Evolutionary conservation across 2,888 invertebrate genomes (phyloP).

Genomic region (Brachyptera risi): DNA sequence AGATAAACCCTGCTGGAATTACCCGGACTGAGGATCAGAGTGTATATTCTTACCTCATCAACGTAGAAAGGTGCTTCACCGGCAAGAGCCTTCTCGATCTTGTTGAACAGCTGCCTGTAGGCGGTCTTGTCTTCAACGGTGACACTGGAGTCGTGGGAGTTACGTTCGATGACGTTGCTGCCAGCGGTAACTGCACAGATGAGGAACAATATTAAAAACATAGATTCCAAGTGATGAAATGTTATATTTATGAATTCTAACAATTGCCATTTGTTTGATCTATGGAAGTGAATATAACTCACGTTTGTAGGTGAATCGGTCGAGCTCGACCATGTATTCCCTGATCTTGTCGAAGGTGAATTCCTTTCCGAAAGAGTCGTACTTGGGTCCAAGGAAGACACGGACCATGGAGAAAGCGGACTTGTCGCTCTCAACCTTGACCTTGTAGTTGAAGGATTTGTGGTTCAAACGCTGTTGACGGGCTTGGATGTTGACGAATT

Average conservation of each 20-base stretch:
- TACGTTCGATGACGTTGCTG: conserved; percentile 62
- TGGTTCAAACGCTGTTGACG: conserved; percentile 62
- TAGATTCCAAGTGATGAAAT: conserved; percentile 34
- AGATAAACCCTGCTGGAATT: no score
- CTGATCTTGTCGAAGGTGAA: conserved; percentile 55
- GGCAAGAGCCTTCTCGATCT: conserved; percentile 54
- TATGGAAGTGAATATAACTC: conserved; percentile 27
- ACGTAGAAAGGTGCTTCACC: conserved; percentile 51
- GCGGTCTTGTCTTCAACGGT: conserved; percentile 59
- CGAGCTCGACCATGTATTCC: conserved; percentile 60
- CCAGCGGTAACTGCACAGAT: conserved; percentile 52
- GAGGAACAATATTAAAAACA: conserved; percentile 12
- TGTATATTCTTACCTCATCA: conserved; percentile 31
- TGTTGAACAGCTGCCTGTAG: conserved; percentile 59
- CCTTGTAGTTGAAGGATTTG: conserved; percentile 56
- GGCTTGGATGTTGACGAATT: conserved; percentile 41
- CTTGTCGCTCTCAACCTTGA: conserved; percentile 56
- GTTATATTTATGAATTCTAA: conserved; percentile 6
- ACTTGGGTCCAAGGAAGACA: conserved; percentile 66
- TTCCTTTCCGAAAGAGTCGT: conserved; percentile 53
- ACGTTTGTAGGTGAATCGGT: conserved; percentile 55
- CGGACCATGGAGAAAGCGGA: conserved; percentile 58
- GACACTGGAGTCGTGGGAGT: conserved; percentile 62
- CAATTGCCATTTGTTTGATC: not conserved
- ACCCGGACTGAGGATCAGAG: not conserved